Evolutionary conservation across 64 coral and sea anemone species (phyloP).

Genomic region (Trachythela sp.): DNA sequence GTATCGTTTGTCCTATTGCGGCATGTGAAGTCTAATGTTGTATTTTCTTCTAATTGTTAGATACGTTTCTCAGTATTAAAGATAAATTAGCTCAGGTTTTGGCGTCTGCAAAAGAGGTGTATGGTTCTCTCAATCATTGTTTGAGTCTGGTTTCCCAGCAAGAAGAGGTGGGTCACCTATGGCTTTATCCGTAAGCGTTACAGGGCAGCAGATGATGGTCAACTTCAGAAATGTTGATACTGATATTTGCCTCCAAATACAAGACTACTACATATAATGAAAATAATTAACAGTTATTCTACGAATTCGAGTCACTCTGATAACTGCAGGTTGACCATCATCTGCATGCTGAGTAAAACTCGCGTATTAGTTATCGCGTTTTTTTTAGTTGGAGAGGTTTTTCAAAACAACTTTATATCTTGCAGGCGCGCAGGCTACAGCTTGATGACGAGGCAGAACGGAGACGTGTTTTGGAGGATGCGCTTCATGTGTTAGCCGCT

Average conservation of each 20-base stretch:
- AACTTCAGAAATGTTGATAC: too few species aligned
- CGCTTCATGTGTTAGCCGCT: slow-evolving; percentile 84
- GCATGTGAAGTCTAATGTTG: not conserved
- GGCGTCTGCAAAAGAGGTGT: slow-evolving; percentile 84
- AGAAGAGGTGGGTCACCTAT: slow-evolving; percentile 62
- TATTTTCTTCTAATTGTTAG: slow-evolving; percentile 13
- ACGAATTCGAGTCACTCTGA: too few species aligned
- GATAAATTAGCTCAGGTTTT: slow-evolving; percentile 73
- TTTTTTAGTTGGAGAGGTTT: too few species aligned
- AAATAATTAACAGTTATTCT: too few species aligned
- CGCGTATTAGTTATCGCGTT: too few species aligned
- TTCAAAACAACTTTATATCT: not conserved
- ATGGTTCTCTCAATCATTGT: slow-evolving; percentile 68
- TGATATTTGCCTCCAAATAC: too few species aligned
- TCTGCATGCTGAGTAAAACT: too few species aligned
- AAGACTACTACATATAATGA: too few species aligned
- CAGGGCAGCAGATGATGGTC: too few species aligned
- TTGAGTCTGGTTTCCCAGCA: slow-evolving; percentile 80
- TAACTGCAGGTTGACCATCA: too few species aligned
- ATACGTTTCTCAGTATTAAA: slow-evolving; percentile 54
- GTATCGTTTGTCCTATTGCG: not conserved
- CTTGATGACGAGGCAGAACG: slow-evolving; percentile 94
- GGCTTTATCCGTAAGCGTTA: too few species aligned
- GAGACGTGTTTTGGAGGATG: slow-evolving; percentile 82
- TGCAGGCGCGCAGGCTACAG: slow-evolving; percentile 66